A percentile compares a stretch with the other conserved stretches of the same genome.
Evolutionary conservation across 2,113 vertebrate genomes (phyloP).

Genomic region (Hyperoodon ampullatus): DNA sequence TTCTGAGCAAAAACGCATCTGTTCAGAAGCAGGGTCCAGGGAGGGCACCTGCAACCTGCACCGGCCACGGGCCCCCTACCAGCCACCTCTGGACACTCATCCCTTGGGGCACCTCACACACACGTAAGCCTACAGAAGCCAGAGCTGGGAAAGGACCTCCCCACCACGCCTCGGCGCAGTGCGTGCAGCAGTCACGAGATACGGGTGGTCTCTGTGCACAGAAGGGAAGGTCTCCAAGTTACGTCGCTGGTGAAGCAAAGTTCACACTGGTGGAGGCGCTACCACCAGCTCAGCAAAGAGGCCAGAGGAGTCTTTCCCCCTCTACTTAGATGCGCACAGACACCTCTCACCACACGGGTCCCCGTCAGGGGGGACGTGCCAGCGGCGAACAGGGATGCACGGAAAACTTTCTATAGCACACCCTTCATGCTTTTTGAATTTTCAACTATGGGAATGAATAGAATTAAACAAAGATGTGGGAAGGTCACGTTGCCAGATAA

Average conservation of each 20-base stretch:
- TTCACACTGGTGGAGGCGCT: background rate
- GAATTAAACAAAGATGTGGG: background rate
- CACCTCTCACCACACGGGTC: background rate
- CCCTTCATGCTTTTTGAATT: background rate
- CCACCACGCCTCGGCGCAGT: rapidly evolving
- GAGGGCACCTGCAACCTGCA: background rate
- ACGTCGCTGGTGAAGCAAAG: background rate
- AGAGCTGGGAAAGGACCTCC: background rate
- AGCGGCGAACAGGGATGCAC: rapidly evolving
- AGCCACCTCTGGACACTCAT: background rate
- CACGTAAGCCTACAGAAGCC: background rate
- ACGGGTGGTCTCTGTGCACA: background rate
- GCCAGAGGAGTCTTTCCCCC: rapidly evolving
- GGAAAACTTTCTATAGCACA: rapidly evolving
- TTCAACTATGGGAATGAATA: rapidly evolving
- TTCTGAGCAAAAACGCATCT: background rate
- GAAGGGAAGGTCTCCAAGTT: background rate
- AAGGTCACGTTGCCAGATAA: background rate
- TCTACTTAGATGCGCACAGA: rapidly evolving
- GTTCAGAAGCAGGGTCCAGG: rapidly evolving
- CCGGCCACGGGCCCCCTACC: too few species aligned
- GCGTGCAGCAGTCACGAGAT: background rate
- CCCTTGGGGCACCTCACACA: too few species aligned
- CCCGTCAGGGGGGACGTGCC: rapidly evolving
- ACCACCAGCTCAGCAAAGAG: background rate